These are phyloP conservation scores for Polypedilum pembai DNA, from an alignment of 1,140 invertebrate species.

Conservation along the genomic window DNA sequence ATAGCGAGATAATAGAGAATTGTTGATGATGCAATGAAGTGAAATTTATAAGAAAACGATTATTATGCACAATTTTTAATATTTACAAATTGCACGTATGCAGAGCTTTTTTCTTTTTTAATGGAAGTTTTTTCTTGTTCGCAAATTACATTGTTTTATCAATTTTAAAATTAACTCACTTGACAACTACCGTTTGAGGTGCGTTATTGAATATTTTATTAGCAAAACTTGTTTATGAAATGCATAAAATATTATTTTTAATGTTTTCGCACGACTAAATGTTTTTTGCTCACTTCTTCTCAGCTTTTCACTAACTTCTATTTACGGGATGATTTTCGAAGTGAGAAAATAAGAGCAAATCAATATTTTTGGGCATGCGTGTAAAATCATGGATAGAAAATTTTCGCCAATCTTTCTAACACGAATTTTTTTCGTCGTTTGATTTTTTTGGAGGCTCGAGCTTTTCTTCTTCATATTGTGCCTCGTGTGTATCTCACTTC, in stretches of 20 bases:
- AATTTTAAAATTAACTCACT: slow-evolving; percentile 7
- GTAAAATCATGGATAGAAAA: background rate
- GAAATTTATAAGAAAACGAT: too few relatives aligned
- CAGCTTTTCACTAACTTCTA: background rate
- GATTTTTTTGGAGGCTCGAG: background rate
- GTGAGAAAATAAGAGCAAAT: slow-evolving; percentile 1
- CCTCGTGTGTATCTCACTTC: background rate
- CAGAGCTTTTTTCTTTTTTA: background rate
- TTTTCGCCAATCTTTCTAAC: background rate
- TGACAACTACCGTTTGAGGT: background rate
- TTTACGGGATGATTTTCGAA: background rate
- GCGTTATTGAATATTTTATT: background rate
- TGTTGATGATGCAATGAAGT: too few relatives aligned
- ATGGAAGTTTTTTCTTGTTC: background rate
- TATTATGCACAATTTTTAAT: too few relatives aligned
- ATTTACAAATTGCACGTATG: too few relatives aligned
- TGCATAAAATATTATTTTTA: background rate
- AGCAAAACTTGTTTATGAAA: background rate
- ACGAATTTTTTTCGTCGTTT: background rate
- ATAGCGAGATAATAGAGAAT: too few relatives aligned
- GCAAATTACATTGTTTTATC: background rate
- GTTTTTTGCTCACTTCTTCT: background rate
- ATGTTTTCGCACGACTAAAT: background rate
- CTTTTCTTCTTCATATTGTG: background rate
- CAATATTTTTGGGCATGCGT: slow-evolving; percentile 26